Percentiles rank a stretch among this genome's conserved stretches.
Evolutionary conservation across 2,888 invertebrate species (phyloP).

Genomic region (Calliphora vomitoria): DNA sequence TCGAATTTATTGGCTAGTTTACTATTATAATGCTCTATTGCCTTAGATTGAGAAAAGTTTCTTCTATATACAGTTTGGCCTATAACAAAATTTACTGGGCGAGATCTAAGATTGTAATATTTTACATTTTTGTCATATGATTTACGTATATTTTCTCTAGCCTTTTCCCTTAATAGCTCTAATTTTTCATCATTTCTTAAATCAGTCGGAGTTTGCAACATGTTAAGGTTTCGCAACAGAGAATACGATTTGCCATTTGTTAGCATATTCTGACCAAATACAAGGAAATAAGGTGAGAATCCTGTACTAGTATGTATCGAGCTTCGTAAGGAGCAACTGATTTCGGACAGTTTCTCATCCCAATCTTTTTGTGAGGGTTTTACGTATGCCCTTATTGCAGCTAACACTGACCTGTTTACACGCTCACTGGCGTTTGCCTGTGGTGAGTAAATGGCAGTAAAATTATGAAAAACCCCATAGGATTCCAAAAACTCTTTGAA

Average conservation of each 20-base stretch:
- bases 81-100: neutral
- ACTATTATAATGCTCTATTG: conserved; percentile 1
- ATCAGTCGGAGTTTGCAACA: neutral
- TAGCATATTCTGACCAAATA: conserved; percentile 43
- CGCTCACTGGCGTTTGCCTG: conserved; percentile 27
- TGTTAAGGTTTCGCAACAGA: neutral
- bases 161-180: neutral
- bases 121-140: conserved; percentile 10
- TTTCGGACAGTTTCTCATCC: conserved; percentile 13
- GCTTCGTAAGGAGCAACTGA: conserved; percentile 30
- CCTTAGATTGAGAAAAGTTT: conserved; percentile 16
- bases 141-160: neutral
- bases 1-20: conserved; percentile 7
- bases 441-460: conserved; percentile 2
- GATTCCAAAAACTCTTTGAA: conserved; percentile 7
- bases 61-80: conserved; percentile 36
- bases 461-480: conserved; percentile 21
- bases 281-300: conserved; percentile 32
- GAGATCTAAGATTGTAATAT: neutral
- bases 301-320: conserved; percentile 22
- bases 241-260: neutral
- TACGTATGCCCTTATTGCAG: conserved; percentile 30
- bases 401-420: conserved; percentile 17
- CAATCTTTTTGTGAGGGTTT: conserved; percentile 27
- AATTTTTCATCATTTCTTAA: neutral